A percentile compares a stretch with the other conserved stretches of the same genome.
Evolutionary conservation across 2,797 vertebrate genomes (phyloP).

Genomic region (Crenichthys baileyi): DNA sequence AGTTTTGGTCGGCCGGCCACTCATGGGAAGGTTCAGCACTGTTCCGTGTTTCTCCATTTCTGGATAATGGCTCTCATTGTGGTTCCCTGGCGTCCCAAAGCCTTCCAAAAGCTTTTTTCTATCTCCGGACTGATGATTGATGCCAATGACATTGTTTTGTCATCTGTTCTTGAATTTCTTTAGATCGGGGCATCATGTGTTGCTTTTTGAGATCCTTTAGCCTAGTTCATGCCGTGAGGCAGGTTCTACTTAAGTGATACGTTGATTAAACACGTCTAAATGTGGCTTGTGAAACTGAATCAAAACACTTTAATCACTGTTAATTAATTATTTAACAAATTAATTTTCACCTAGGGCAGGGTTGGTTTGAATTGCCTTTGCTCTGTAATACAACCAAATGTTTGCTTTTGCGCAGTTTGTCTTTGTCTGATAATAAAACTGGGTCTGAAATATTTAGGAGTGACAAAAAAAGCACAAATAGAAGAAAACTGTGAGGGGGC

Average conservation of each 20-base stretch:
- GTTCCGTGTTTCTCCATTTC: too few relatives aligned
- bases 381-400: too few relatives aligned
- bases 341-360: not conserved
- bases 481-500: too few relatives aligned
- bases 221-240: not conserved
- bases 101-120: not conserved
- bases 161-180: not conserved
- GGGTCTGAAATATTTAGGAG: not conserved
- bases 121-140: not conserved
- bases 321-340: too few relatives aligned
- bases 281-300: too few relatives aligned
- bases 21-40: not conserved
- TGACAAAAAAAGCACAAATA: not conserved
- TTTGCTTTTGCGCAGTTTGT: not conserved
- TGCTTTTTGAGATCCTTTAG: not conserved
- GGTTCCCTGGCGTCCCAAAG: not conserved
- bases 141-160: not conserved
- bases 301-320: too few relatives aligned
- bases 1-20: not conserved
- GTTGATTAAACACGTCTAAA: too few relatives aligned
- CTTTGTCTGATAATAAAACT: not conserved
- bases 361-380: not conserved
- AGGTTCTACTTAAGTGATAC: too few relatives aligned
- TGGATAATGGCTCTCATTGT: too few relatives aligned
- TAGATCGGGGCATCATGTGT: not conserved